Base-by-base conservation (phyloP, 2,797 vertebrate species). In the Sitta carolinensis region DNA sequence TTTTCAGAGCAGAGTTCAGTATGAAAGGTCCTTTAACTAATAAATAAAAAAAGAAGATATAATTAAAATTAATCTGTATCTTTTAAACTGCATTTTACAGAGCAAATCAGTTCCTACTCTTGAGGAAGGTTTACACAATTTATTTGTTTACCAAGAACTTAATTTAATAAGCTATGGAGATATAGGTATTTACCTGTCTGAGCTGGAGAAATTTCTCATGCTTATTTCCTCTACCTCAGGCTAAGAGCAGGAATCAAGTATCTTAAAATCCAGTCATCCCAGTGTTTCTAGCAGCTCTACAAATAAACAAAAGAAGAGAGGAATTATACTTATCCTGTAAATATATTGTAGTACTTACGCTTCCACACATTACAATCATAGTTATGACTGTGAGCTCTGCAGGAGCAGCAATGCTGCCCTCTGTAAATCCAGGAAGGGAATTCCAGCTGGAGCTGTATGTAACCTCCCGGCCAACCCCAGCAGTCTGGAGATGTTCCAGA, bases 31-130 rank as follows among this genome's bases (percentile, higher is more conserved):
- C 84, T 94, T 87, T 80, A 91, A 88, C 68, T 74, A 83, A 93
- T 88, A 93, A 80, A 96, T 84, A 93, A 95, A 61, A 61, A 77
- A 94, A 93, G 66, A 76, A 96, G 54, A 95, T 64, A n/a, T 6
- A 22, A 38, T 72, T 73, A 74, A 51, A 67, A 92, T 74, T 45
- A 13, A 32, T 29, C 29, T 4, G 19, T 75, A 84, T n/a, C 19
- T 74, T 96, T 84, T 58, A 52, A 89, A 69, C 13, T 16, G 0
- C 10, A 79, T 57, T 78, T 78, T 78, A 45, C n/a, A 62, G 2
- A 84, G 21, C 8, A 90, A 62, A 51, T 45, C 1, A 89, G 16
- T 42, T 77, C 14, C 20, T 38, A 14, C 10, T 17, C n/a, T 63
- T 90, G 9, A 64, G 13, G 27, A 78, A n/a, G 8, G 26, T 52